Evolutionary conservation across 2,888 invertebrate genomes (phyloP).

Genomic region (Drosophila rubida): DNA sequence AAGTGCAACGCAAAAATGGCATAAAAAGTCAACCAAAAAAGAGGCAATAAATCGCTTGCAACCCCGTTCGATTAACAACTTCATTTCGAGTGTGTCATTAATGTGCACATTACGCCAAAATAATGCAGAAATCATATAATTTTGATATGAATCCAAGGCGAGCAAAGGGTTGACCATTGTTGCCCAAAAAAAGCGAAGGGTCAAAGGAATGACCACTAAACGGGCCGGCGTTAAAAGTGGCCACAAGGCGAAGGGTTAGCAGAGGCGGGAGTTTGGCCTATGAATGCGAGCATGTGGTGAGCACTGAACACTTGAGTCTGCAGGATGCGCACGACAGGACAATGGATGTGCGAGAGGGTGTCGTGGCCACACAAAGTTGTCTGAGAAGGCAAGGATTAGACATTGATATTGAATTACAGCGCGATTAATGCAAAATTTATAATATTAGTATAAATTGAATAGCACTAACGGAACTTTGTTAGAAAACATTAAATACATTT

Average conservation of each 20-base stretch:
- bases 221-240: conserved; percentile 68
- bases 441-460: neutral
- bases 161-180: conserved; percentile 53
- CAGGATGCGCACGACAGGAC: conserved; percentile 29
- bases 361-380: conserved; percentile 12
- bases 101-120: conserved; percentile 78
- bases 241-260: conserved; percentile 54
- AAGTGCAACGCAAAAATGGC: conserved; percentile 76
- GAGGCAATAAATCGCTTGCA: conserved; percentile 62
- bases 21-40: conserved; percentile 72
- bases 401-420: neutral
- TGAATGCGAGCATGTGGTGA: conserved; percentile 73
- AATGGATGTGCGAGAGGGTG: conserved; percentile 8
- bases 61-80: conserved; percentile 74
- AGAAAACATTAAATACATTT: conserved; percentile 10
- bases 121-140: conserved; percentile 79
- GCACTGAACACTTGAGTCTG: conserved; percentile 46
- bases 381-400: neutral
- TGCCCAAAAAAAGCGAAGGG: conserved; percentile 41
- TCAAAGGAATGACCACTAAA: conserved; percentile 59
- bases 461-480: neutral
- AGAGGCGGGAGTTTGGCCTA: conserved; percentile 60
- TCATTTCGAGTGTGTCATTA: conserved; percentile 78
- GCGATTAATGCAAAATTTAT: neutral
- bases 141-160: conserved; percentile 62